Evolutionary conservation across 2,888 invertebrate genomes (phyloP), one percentile per base, ranked within the genome.

Genomic region (Drosophila nigricruria): DNA sequence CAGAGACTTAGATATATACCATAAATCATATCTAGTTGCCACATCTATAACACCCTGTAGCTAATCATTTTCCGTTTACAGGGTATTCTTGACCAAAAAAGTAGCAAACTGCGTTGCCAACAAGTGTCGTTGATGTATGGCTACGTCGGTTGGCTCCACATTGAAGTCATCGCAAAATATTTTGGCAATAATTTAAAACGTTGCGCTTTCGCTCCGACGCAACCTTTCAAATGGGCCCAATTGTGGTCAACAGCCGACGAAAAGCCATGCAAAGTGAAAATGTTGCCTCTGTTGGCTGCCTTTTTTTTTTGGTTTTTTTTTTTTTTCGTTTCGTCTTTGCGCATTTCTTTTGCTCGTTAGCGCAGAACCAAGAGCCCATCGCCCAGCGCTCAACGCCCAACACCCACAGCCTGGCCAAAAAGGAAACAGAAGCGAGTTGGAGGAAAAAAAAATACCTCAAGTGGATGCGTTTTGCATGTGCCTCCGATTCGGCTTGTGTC

Each of bases 401-500:
- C 42, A 12, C 23, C 47, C 18, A 30, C 18, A 49, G 12, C 12
- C 18, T 1, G 12, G 18, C 20, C 36, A 32, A 60, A 45, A 38
- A 34, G n/a, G 20, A 20, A 27, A 50, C 30, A 3, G 27, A 54
- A 58, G 23, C 20, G 47, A 32, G 27, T 36, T 61, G 58, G 50
- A 66, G 47, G 60, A 66, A 65, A 66, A 60, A 27, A 25, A 53
- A 63, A 64, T 40, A 30, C 23, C 38, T 54, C 61, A 70, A 69
- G 72, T 67, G 67, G 71, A 81, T 79, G 82, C 88, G 77, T 81
- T 88, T 82, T 88, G 87, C 87, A 90, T 83, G 81, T 65, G 72
- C 73, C 82, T 79, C 70, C 67, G 82, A 81, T 87, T 80, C 70
- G 71, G 62, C 49, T 62, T 61, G 74, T 40, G 59, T 59, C 66